These are phyloP conservation scores for Myrmecobius fasciatus DNA, from an alignment of 2,113 vertebrate species.

Conservation along the genomic window DNA sequence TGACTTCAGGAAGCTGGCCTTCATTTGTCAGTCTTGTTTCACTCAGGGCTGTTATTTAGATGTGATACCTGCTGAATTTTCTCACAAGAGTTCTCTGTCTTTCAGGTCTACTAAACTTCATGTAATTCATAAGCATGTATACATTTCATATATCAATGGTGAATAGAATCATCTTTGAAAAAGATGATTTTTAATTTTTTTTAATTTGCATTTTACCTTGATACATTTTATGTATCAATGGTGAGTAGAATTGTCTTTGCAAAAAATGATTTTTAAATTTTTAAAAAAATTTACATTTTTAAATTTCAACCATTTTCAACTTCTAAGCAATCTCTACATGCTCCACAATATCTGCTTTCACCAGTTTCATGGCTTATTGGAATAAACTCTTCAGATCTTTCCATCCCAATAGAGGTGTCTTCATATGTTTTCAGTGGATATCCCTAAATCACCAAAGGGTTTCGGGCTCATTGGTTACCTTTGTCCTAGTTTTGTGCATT, in stretches of 20 bases:
- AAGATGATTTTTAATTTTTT: too few relatives aligned
- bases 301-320: neutral
- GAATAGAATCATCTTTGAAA: neutral
- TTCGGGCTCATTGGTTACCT: too few relatives aligned
- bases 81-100: neutral
- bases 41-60: neutral
- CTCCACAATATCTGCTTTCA: too few relatives aligned
- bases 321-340: neutral
- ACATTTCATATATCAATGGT: neutral
- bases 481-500: too few relatives aligned
- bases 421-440: neutral
- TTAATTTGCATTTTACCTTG: too few relatives aligned
- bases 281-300: too few relatives aligned
- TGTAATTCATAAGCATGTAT: neutral
- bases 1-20: neutral
- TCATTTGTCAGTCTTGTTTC: neutral
- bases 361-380: neutral
- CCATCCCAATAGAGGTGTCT: neutral
- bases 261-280: too few relatives aligned
- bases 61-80: neutral
- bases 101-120: neutral
- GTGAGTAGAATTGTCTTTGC: too few relatives aligned
- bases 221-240: too few relatives aligned
- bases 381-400: neutral
- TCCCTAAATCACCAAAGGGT: neutral